Evolutionary conservation across 1,140 invertebrate species (phyloP), one percentile per base, ranked within the genome.

Genomic region (Brachionus koreanus): DNA sequence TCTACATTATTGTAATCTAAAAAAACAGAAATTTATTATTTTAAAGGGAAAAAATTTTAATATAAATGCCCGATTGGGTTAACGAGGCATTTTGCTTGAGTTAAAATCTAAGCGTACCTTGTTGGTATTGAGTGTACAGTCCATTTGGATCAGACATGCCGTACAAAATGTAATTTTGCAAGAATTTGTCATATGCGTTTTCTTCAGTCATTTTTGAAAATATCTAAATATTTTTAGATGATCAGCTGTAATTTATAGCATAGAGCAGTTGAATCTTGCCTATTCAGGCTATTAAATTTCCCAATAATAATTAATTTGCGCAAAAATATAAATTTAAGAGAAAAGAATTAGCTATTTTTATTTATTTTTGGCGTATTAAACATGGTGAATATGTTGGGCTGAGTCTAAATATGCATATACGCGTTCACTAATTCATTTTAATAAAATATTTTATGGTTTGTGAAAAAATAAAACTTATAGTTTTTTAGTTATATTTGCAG

Each of bases 121-220:
- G 42, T 25, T 25, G 19, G 23, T 74, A 74, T 46, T 74, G 69
- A 10, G 69, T 46, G 13, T 12, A 12, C 2, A 74, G 33, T 12
- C 39, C 69, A 25, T 74, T 74, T 25, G 69, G 69, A 33, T 74
- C 69, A 7, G 69, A 43, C 69, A 74, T 74, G 9, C 69, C 69
- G 19, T 74, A 74, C 69, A 74, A 25, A 16, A 74, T 74, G 19
- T 74, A 74, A 19, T 46, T 74, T 74, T 74, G 69, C 25, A 74
- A 29, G 25, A 46, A 74, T 46, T 74, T 74, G 23, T 74, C 69
- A 74, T 74, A 74, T 10, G 69, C 69, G 39, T 74, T 74, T 74
- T 74, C 69, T 46, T 46, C 69, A 10, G 9, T 46, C 42, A 46
- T 74, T 74, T 13, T 16, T 72, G 49, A 19, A 19, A 65, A 23